These are phyloP conservation scores for Allobates femoralis DNA, from an alignment of 2,797 vertebrate species.

Conservation along the genomic window DNA sequence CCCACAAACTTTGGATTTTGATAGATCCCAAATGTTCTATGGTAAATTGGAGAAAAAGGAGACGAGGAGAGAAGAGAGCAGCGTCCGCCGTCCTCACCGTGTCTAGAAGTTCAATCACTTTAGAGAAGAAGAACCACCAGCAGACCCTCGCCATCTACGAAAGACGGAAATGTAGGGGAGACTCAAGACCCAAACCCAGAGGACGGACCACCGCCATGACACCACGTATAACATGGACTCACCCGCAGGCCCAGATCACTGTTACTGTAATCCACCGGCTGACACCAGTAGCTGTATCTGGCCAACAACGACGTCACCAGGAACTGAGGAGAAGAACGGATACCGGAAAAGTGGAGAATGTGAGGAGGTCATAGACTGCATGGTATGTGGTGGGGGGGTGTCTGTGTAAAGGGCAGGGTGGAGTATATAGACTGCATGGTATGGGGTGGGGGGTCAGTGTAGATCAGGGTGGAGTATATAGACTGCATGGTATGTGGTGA, in stretches of 20 bases:
- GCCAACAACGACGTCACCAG: conserved; percentile 74
- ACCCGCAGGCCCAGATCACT: conserved; percentile 74
- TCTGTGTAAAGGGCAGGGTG: background rate
- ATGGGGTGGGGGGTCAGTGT: too few species aligned
- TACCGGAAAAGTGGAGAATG: background rate
- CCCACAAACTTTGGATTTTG: background rate
- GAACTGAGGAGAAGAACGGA: conserved; percentile 72
- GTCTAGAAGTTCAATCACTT: conserved; percentile 78
- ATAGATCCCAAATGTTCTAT: background rate
- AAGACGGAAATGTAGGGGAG: conserved; percentile 17
- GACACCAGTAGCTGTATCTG: conserved; percentile 79
- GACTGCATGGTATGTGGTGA: background rate
- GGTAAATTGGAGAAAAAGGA: background rate
- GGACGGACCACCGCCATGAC: too few species aligned
- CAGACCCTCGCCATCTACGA: conserved; percentile 86
- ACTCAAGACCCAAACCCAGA: too few species aligned
- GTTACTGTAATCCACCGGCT: conserved; percentile 74
- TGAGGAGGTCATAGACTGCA: too few species aligned
- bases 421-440: background rate
- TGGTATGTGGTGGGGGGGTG: background rate
- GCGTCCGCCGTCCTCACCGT: conserved; percentile 68
- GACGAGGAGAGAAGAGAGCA: background rate
- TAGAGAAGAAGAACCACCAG: conserved; percentile 85
- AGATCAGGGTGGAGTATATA: background rate
- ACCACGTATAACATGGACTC: conserved; percentile 26